Percentiles rank a stretch among this genome's conserved stretches.
phyloP scores from a whole-genome alignment of 2,797 vertebrate genomes.

The Pterois miles region DNA sequence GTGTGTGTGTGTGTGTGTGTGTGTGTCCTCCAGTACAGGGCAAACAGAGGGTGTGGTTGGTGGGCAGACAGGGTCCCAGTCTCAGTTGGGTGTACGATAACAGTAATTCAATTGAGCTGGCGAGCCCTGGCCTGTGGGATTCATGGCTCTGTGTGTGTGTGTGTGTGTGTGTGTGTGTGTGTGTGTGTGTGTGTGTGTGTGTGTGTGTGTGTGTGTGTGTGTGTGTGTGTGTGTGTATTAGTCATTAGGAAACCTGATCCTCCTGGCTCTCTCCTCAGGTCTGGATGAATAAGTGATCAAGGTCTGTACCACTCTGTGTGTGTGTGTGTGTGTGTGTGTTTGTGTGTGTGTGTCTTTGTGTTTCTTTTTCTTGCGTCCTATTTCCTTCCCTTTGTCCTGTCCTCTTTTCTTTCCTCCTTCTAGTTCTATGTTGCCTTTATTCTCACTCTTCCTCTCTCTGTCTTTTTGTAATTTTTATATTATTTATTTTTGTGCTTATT shows the following conservation, averaged over 20 bases:
- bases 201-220: conserved; percentile 24
- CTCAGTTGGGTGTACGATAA: conserved; percentile 73
- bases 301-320: conserved; percentile 33
- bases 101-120: conserved; percentile 80
- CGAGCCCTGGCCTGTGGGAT: conserved; percentile 59
- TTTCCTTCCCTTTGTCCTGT: conserved; percentile 14
- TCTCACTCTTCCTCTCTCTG: not conserved
- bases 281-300: conserved; percentile 77
- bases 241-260: conserved; percentile 69
- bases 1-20: conserved; percentile 6
- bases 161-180: conserved; percentile 34
- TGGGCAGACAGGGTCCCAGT: conserved; percentile 64
- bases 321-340: conserved; percentile 9
- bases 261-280: conserved; percentile 54
- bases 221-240: conserved; percentile 50
- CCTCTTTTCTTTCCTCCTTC: not conserved
- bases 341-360: conserved; percentile 12
- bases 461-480: not conserved
- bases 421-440: not conserved
- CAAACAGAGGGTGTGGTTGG: conserved; percentile 64
- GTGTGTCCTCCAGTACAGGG: conserved; percentile 54
- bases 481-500: not conserved
- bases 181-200: conserved; percentile 24
- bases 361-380: conserved; percentile 7
- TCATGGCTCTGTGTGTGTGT: conserved; percentile 43